Evolutionary conservation across 2,113 vertebrate species (phyloP), one percentile per base, ranked within the genome.

Genomic region (Semnornis frantzii): DNA sequence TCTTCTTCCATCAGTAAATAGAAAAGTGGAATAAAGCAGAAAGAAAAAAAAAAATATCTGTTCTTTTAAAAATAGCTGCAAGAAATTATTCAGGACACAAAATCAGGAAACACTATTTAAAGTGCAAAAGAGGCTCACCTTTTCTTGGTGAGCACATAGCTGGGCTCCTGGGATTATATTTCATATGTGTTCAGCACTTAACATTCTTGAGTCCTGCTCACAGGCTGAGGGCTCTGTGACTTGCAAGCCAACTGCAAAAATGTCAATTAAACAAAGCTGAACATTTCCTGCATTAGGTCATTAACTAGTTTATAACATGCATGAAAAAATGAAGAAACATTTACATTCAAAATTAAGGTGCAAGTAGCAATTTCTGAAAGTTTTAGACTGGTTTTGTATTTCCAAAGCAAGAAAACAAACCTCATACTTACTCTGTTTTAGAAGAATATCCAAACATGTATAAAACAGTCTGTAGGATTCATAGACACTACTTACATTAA

Each of bases 1-100:
- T 94, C 76, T 93, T 71, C 52, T 93, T 83, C 66, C 60, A 92
- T 84, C 95, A 97, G 92, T 95, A 96, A 96, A 95, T 62, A 93
- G 71, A 85, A 91, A 94, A 91, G 37, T 83, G 39, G 7, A 84
- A 84, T 81, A 91, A 92, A 62, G 25, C 2, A 4, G 9, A 59
- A 92, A 92, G 39, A 90, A 27, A 71, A 86, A 62, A 16, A 30
- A 25, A 80, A 82, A 89, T 92, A 93, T 66, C 50, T 44, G 5
- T 72, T 91, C 28, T 84, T 83, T 66, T 54, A 60, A 86, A 94
- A 89, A 71, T 52, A 82, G 72, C 33, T 87, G 37, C 6, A 65
- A 54, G 46, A 96, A 94, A 89, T 89, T 30, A 80, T 55, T 21
- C 73, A 25, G 7, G 66, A 65, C 44, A 82, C 21, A 92, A 63